phyloP scores from a whole-genome alignment of 2,888 invertebrate species.

The Tipula confusa region DNA sequence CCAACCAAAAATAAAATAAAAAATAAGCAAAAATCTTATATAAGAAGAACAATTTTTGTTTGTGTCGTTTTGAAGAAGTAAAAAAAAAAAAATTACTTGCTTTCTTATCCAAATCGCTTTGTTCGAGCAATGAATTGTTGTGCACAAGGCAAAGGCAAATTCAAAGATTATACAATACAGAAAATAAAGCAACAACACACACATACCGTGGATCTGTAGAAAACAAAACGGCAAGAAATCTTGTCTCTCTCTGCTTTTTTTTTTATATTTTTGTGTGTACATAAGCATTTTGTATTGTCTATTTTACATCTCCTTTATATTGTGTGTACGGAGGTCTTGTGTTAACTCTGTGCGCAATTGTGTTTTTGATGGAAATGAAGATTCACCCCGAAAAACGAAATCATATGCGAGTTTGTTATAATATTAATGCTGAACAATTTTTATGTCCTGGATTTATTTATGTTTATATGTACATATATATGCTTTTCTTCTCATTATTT shows the following conservation, averaged over 20 bases:
- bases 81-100: neutral
- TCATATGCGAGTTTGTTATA: neutral
- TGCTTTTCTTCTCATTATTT: neutral
- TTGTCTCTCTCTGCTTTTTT: neutral
- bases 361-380: neutral
- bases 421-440: neutral
- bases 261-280: neutral
- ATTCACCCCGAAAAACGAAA: neutral
- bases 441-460: neutral
- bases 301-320: neutral
- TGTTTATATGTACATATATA: neutral
- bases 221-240: neutral
- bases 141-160: neutral
- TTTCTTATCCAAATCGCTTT: constrained; percentile 1
- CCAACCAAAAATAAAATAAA: neutral
- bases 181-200: neutral
- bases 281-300: constrained; percentile 25
- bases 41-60: neutral
- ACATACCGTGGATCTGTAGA: neutral
- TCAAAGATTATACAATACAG: neutral
- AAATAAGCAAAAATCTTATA: neutral
- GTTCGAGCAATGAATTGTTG: constrained; percentile 20
- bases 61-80: neutral
- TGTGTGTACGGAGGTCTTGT: neutral
- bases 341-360: neutral